Evolutionary conservation across 1,140 invertebrate genomes (phyloP).

Genomic region (Lamellibrachia luymesi): DNA sequence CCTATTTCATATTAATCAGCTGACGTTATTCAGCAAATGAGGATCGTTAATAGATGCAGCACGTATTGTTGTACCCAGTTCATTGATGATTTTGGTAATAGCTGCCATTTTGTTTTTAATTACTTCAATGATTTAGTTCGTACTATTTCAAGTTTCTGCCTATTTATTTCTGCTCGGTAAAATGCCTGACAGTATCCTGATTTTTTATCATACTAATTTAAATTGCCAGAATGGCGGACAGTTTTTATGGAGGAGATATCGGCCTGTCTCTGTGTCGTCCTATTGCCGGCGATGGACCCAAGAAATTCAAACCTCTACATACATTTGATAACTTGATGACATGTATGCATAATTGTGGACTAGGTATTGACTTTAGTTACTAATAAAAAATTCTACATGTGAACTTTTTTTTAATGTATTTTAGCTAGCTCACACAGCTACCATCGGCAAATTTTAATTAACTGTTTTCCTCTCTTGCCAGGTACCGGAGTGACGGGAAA

Average conservation of each 20-base stretch:
- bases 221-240: too few species aligned
- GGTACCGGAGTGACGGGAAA: neutral
- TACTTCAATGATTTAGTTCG: too few species aligned
- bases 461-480: neutral
- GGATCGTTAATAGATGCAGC: neutral
- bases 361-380: too few species aligned
- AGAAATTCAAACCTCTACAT: neutral
- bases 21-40: neutral
- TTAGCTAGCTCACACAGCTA: neutral
- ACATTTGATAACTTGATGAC: neutral
- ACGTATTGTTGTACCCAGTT: neutral
- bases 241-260: neutral
- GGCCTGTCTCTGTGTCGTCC: neutral
- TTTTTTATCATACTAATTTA: too few species aligned
- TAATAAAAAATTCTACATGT: too few species aligned
- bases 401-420: neutral
- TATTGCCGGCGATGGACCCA: neutral
- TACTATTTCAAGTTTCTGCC: too few species aligned
- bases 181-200: too few species aligned
- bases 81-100: neutral
- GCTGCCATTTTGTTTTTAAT: neutral
- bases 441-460: neutral
- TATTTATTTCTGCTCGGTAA: too few species aligned
- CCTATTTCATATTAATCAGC: neutral
- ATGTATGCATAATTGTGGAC: too few species aligned